These are phyloP conservation scores for Microchrysa polita DNA, from an alignment of 2,888 invertebrate genomes.

Conservation along the genomic window DNA sequence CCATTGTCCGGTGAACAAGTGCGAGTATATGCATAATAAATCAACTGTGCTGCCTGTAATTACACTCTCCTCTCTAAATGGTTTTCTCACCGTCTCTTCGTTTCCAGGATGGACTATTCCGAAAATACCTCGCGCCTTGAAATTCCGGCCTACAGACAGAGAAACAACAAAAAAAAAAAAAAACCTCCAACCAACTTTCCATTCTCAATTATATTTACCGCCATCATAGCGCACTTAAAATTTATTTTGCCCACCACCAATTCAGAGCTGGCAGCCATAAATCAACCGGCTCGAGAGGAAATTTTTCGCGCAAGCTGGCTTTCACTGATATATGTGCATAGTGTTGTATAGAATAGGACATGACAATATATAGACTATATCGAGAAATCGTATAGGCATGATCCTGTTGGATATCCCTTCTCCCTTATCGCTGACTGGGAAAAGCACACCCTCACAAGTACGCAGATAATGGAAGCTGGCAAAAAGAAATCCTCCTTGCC, in stretches of 20 bases:
- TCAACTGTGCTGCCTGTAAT: no score
- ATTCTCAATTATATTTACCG: conserved; percentile 50
- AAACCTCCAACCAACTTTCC: not conserved
- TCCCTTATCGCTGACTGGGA: conserved; percentile 40
- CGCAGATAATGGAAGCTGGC: conserved; percentile 40
- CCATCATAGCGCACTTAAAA: conserved; percentile 54
- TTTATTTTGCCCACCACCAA: conserved; percentile 51
- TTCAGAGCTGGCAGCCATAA: conserved; percentile 54
- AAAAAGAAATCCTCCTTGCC: conserved; percentile 22
- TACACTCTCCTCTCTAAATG: no score
- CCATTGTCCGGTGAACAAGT: no score
- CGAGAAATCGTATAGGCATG: conserved; percentile 25
- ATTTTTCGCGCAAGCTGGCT: conserved; percentile 55
- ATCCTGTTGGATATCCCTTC: conserved; percentile 44
- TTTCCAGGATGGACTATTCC: no score
- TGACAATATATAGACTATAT: conserved; percentile 45
- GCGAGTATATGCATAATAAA: no score
- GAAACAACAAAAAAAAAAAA: not conserved
- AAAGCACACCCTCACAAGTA: conserved; percentile 43
- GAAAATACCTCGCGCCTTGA: no score
- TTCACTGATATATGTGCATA: conserved; percentile 44
- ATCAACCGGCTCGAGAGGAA: conserved; percentile 54
- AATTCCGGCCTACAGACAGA: no score
- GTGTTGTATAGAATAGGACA: conserved; percentile 50
- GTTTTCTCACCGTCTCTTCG: no score